Evolutionary conservation across 1,140 invertebrate genomes (phyloP).

Genomic region (Ceratoteleas bidentatus): DNA sequence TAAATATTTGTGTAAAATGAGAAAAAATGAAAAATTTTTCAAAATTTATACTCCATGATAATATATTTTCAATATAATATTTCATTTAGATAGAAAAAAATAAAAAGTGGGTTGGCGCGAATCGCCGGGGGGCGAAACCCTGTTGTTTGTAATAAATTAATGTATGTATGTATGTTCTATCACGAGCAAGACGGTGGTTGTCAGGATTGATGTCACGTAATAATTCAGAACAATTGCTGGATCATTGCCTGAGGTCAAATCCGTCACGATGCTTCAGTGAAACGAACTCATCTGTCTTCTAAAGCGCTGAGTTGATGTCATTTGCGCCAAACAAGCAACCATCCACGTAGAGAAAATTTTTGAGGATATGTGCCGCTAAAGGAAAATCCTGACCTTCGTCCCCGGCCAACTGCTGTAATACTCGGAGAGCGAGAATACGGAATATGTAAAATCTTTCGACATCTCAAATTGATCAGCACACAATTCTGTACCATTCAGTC

Average conservation of each 20-base stretch:
- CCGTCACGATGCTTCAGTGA: not conserved
- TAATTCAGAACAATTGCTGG: not conserved
- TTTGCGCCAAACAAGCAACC: not conserved
- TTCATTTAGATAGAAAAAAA: too few relatives aligned
- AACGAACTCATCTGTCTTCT: not conserved
- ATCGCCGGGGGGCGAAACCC: too few relatives aligned
- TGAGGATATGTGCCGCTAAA: not conserved
- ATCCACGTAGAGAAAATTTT: not conserved
- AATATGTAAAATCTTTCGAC: too few relatives aligned
- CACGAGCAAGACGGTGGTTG: not conserved
- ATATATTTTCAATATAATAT: too few relatives aligned
- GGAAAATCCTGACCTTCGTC: not conserved
- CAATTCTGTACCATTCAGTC: too few relatives aligned
- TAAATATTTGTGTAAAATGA: too few relatives aligned
- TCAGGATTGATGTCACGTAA: not conserved
- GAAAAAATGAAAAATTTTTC: too few relatives aligned
- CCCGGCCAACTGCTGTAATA: not conserved
- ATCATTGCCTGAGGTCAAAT: not conserved
- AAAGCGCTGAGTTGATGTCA: not conserved
- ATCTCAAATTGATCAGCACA: too few relatives aligned
- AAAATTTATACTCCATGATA: too few relatives aligned
- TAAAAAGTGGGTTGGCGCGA: too few relatives aligned
- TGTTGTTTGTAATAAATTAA: too few relatives aligned
- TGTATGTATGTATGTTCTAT: too few relatives aligned
- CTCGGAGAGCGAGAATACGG: not conserved